Percentiles rank a stretch among this genome's conserved stretches.
Conservation (phyloP, 2,113 vertebrate genomes). For the Pleuronectes platessa region DNA sequence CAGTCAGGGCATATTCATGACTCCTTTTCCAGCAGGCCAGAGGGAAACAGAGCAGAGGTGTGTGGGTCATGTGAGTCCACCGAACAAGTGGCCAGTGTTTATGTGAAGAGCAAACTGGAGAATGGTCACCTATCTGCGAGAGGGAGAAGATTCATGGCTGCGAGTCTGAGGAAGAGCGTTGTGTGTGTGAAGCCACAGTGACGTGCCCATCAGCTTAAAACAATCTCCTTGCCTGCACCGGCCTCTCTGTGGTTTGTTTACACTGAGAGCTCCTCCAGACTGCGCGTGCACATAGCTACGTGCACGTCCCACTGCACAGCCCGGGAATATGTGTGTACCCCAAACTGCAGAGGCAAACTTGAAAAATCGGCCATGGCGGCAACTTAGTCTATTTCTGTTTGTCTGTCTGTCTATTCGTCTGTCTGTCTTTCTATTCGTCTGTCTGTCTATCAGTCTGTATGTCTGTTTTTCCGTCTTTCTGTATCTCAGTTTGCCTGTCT, state of each 20-base stretch:
- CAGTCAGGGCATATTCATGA: conserved; percentile 34
- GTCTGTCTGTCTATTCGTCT: background rate
- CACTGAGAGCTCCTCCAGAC: conserved; percentile 68
- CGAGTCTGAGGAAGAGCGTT: conserved; percentile 43
- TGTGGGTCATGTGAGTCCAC: conserved; percentile 23
- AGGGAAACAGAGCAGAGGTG: conserved; percentile 29
- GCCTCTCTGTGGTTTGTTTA: conserved; percentile 73
- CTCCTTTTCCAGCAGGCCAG: conserved; percentile 19
- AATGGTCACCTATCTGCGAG: conserved; percentile 69
- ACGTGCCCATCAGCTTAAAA: conserved; percentile 61
- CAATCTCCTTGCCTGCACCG: conserved; percentile 50
- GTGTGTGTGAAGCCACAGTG: conserved; percentile 69
- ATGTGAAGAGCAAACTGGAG: conserved; percentile 69
- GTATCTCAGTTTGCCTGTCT: background rate
- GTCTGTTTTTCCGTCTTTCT: conserved; percentile 1
- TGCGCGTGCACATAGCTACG: conserved; percentile 19
- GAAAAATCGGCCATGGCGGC: background rate
- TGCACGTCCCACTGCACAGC: conserved; percentile 31
- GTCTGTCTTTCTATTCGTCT: too few species aligned
- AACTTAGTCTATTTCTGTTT: conserved; percentile 6
- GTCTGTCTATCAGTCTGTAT: background rate
- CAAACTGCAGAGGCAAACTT: conserved; percentile 22
- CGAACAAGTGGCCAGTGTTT: conserved; percentile 51
- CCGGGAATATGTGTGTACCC: conserved; percentile 28
- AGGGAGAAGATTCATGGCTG: conserved; percentile 29